These are phyloP conservation scores for Gallirallus australis DNA, from an alignment of 2,797 vertebrate genomes.

Conservation along the genomic window DNA sequence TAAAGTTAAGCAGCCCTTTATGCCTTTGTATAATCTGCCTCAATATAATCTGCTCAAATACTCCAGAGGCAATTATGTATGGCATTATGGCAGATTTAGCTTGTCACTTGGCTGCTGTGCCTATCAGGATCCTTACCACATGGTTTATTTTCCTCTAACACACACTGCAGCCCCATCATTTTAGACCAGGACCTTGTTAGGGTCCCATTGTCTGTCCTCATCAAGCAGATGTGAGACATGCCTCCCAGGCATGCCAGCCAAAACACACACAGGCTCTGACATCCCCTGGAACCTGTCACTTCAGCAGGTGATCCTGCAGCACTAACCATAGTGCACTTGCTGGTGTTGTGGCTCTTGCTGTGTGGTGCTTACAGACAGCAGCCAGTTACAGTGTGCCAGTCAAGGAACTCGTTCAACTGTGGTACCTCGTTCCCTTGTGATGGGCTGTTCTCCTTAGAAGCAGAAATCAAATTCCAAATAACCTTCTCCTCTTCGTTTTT, in stretches of 20 bases:
- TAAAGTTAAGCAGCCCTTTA: background rate
- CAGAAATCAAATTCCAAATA: background rate
- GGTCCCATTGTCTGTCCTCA: background rate
- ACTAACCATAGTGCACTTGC: background rate
- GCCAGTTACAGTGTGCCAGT: background rate
- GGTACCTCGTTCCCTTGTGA: background rate
- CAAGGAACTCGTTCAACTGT: background rate
- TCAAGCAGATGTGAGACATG: background rate
- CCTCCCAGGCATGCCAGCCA: background rate
- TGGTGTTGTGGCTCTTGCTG: background rate
- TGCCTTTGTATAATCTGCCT: background rate
- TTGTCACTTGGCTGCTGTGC: background rate
- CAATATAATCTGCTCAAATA: background rate
- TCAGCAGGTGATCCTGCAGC: background rate
- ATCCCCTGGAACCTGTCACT: background rate
- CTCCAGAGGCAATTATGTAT: background rate
- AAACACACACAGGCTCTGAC: accelerated
- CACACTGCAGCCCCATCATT: background rate
- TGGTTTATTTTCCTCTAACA: background rate
- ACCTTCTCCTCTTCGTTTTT: background rate
- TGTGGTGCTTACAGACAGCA: background rate
- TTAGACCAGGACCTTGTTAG: background rate
- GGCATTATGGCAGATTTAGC: background rate
- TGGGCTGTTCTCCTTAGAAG: background rate
- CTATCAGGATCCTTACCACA: background rate